phyloP scores from a whole-genome alignment of 64 coral and sea anemone species.

The Exaiptasia diaphana region DNA sequence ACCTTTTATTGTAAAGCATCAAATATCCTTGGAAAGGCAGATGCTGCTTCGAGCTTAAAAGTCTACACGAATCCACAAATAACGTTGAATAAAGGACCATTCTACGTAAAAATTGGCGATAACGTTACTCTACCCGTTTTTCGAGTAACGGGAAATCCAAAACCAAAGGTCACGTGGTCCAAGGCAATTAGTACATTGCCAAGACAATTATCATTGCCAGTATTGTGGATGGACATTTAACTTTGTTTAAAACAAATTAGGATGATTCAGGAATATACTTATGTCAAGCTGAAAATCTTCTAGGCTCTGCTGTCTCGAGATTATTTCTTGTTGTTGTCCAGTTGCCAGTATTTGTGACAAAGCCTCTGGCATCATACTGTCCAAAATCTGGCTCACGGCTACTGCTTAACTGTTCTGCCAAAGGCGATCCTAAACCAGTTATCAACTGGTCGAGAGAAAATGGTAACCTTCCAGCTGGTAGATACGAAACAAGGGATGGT shows the following conservation, averaged over 20 bases:
- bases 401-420: slow-evolving; percentile 11
- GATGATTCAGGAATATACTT: background rate
- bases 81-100: slow-evolving; percentile 8
- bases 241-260: background rate
- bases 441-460: background rate
- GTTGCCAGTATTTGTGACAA: background rate
- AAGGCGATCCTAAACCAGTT: background rate
- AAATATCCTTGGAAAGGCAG: slow-evolving; percentile 15
- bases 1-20: slow-evolving; percentile 21
- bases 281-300: background rate
- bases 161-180: background rate
- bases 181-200: background rate
- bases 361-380: background rate
- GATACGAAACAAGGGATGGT: background rate
- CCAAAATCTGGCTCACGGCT: background rate
- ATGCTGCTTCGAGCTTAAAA: background rate
- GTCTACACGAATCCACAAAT: slow-evolving; percentile 36
- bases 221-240: background rate
- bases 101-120: slow-evolving; percentile 33
- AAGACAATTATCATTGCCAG: background rate
- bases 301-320: background rate
- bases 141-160: too few species aligned
- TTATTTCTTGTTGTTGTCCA: background rate
- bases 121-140: slow-evolving; percentile 40
- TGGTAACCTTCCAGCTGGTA: background rate